Conservation (phyloP, 2,888 invertebrate genomes). For the Cheiracanthium punctorium region DNA sequence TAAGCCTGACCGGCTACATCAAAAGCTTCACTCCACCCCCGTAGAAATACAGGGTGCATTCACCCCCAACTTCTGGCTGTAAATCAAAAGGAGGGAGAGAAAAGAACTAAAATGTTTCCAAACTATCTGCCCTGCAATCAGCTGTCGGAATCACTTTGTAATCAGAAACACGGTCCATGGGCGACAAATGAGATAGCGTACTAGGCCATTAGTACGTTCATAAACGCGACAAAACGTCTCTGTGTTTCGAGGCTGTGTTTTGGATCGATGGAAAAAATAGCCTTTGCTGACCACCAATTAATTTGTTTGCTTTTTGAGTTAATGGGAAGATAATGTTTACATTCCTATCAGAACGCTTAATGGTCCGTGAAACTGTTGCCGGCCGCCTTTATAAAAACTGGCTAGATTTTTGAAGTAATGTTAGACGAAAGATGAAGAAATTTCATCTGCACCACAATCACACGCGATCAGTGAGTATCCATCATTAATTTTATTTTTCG, state of each 20-base stretch:
- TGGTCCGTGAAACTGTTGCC: no score
- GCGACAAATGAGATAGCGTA: constrained; percentile 40
- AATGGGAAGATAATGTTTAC: no score
- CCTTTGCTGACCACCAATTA: neutral
- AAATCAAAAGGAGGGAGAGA: constrained; percentile 40
- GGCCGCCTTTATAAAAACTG: no score
- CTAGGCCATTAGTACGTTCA: neutral
- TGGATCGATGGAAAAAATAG: neutral
- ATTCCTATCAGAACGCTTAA: no score
- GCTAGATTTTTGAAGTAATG: no score
- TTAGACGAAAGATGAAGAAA: no score
- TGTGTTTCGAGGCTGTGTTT: neutral
- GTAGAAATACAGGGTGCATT: neutral
- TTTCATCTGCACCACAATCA: no score
- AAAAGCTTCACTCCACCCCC: neutral
- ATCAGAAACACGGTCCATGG: constrained; percentile 36
- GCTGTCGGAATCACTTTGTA: constrained; percentile 60
- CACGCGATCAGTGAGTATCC: no score
- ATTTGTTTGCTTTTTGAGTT: no score
- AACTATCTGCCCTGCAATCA: constrained; percentile 47
- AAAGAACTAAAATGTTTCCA: constrained; percentile 4
- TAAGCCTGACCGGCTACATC: constrained; percentile 32
- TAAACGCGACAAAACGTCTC: neutral
- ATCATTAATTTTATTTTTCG: no score
- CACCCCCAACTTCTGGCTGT: constrained; percentile 18